Conservation (phyloP, 2,888 invertebrate genomes). For the Heteromyza rotundicornis region DNA sequence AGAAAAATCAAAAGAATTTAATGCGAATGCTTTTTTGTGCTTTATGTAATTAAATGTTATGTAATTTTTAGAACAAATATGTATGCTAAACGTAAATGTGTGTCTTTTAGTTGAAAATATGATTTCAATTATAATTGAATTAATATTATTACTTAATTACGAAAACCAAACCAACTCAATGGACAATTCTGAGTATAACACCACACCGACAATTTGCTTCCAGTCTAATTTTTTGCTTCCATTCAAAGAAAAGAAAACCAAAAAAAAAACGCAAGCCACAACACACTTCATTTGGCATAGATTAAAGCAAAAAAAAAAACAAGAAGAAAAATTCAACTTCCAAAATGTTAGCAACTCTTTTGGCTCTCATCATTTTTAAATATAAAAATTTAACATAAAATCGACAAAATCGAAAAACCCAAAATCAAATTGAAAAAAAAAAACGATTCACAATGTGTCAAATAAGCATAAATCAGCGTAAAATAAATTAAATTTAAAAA, state of each 20-base stretch:
- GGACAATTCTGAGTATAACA: not conserved
- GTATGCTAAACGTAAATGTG: not conserved
- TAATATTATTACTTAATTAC: not conserved
- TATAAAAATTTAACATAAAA: not conserved
- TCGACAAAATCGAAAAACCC: too few species aligned
- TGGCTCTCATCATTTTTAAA: not conserved
- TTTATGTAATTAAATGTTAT: conserved; percentile 35
- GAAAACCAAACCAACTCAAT: not conserved
- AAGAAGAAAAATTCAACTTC: conserved; percentile 10
- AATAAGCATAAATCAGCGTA: conserved; percentile 51
- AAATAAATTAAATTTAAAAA: conserved; percentile 34
- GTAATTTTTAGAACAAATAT: conserved; percentile 16
- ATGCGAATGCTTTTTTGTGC: conserved; percentile 30
- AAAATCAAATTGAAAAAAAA: not conserved
- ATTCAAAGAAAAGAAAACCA: conserved; percentile 10
- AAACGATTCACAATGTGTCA: conserved; percentile 51
- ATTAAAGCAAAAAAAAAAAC: too few species aligned
- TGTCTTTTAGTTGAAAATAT: not conserved
- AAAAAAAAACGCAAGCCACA: too few species aligned
- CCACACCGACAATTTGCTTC: conserved; percentile 25
- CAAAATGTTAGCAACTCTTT: not conserved
- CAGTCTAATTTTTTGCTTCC: conserved; percentile 42
- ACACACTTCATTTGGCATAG: too few species aligned
- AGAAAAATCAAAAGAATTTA: conserved; percentile 15
- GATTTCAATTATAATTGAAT: not conserved